phyloP scores from a whole-genome alignment of 2,888 invertebrate genomes.

The Cinara cedri region DNA sequence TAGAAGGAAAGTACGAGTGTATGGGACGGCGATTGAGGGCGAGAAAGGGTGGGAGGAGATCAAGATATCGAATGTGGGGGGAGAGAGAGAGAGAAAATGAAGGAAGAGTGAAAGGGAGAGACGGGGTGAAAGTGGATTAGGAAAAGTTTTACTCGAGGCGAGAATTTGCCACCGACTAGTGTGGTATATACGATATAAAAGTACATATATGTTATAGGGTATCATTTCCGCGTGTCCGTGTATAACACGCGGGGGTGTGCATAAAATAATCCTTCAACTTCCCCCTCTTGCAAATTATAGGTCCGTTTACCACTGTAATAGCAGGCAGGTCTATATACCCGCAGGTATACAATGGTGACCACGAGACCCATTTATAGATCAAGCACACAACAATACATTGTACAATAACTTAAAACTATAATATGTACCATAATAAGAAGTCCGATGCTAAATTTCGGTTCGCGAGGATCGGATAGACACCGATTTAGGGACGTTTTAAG shows the following conservation, averaged over 20 bases:
- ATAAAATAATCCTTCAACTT: not conserved
- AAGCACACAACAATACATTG: too few relatives aligned
- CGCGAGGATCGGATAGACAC: too few relatives aligned
- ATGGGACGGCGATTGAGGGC: not conserved
- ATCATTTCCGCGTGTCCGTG: slow-evolving; percentile 2
- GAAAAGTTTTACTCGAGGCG: slow-evolving; percentile 39
- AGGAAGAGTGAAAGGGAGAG: not conserved
- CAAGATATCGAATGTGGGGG: not conserved
- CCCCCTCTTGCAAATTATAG: too few relatives aligned
- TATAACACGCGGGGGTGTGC: not conserved
- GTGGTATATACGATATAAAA: slow-evolving; percentile 23
- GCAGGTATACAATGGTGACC: too few relatives aligned
- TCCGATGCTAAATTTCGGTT: too few relatives aligned
- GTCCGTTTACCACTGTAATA: too few relatives aligned
- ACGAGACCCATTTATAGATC: too few relatives aligned
- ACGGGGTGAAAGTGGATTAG: not conserved
- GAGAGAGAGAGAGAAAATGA: not conserved
- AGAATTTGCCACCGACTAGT: slow-evolving; percentile 20
- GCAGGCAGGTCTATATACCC: too few relatives aligned
- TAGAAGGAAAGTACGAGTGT: not conserved
- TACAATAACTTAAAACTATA: too few relatives aligned
- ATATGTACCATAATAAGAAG: too few relatives aligned
- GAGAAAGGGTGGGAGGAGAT: not conserved
- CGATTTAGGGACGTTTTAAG: too few relatives aligned
- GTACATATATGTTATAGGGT: not conserved